phyloP scores from a whole-genome alignment of 2,797 vertebrate species.

The Lagocephalus sceleratus region DNA sequence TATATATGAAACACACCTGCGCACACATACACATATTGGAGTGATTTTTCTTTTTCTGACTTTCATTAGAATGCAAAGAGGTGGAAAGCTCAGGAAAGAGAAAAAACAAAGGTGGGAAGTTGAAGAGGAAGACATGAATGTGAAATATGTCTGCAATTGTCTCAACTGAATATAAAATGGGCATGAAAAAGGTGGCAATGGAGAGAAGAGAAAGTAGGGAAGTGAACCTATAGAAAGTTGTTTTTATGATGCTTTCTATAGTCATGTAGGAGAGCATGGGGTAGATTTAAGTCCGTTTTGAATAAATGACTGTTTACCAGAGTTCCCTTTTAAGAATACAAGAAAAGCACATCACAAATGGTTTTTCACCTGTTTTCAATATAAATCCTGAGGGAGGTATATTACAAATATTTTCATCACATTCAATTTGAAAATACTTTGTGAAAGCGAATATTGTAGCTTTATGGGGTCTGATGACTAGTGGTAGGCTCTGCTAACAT shows the following conservation, averaged over 20 bases:
- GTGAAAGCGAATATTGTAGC: constrained; percentile 42
- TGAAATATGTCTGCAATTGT: constrained; percentile 37
- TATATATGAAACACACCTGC: too few relatives aligned
- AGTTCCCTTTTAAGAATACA: constrained; percentile 25
- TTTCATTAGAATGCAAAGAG: constrained; percentile 38
- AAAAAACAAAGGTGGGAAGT: constrained; percentile 24
- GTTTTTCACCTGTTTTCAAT: constrained; percentile 30
- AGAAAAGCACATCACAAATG: constrained; percentile 42
- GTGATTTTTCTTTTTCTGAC: background rate
- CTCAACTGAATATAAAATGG: constrained; percentile 32
- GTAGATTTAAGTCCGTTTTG: background rate
- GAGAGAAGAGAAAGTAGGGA: constrained; percentile 4
- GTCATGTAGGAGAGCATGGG: background rate
- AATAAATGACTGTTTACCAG: constrained; percentile 27
- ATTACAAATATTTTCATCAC: constrained; percentile 60
- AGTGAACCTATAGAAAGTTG: constrained; percentile 25
- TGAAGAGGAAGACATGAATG: constrained; percentile 18
- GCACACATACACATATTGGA: too few relatives aligned
- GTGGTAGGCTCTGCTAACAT: constrained; percentile 57
- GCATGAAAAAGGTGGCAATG: constrained; percentile 9
- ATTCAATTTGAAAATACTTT: constrained; percentile 35
- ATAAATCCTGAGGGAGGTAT: constrained; percentile 36
- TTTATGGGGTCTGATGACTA: constrained; percentile 39
- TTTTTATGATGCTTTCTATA: constrained; percentile 7
- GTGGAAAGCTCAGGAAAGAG: constrained; percentile 11